These are phyloP conservation scores for Schizopygopsis pylzovi DNA, from an alignment of 2,797 vertebrate species.

Conservation along the genomic window DNA sequence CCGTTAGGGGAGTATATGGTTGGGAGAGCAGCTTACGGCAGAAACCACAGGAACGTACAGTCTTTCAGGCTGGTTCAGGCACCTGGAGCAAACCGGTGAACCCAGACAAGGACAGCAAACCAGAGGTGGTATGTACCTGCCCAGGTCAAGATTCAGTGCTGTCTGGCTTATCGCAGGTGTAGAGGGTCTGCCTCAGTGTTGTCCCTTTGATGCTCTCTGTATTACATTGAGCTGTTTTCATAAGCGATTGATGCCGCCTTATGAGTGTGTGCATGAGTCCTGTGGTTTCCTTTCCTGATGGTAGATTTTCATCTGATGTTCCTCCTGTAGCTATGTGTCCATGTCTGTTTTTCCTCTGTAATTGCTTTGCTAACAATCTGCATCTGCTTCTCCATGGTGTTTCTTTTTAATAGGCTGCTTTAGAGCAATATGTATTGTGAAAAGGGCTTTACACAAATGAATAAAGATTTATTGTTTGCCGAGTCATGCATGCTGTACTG, in stretches of 20 bases:
- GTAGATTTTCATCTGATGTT: background rate
- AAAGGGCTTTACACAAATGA: background rate
- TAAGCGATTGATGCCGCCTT: background rate
- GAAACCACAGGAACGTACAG: constrained; percentile 74
- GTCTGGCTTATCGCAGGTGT: constrained; percentile 12
- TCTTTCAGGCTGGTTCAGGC: constrained; percentile 79
- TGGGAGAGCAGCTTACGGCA: constrained; percentile 79
- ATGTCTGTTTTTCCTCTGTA: constrained; percentile 30
- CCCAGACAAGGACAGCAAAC: constrained; percentile 62
- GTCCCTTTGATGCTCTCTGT: background rate
- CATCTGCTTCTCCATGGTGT: background rate
- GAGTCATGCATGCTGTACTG: background rate
- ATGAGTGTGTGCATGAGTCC: background rate
- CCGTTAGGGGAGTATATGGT: constrained; percentile 73
- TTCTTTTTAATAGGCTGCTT: background rate
- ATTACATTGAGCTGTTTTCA: constrained; percentile 28
- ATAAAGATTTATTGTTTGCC: background rate
- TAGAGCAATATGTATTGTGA: background rate
- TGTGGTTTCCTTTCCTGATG: constrained; percentile 2
- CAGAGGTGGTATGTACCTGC: constrained; percentile 74
- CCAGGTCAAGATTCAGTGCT: constrained; percentile 23
- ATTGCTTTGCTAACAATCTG: constrained; percentile 2
- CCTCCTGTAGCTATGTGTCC: background rate
- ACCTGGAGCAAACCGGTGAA: constrained; percentile 67
- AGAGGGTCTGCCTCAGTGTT: background rate